Percentiles rank a stretch among this genome's conserved stretches.
Conservation (phyloP, 2,113 vertebrate genomes). For the Spheniscus mendiculus region DNA sequence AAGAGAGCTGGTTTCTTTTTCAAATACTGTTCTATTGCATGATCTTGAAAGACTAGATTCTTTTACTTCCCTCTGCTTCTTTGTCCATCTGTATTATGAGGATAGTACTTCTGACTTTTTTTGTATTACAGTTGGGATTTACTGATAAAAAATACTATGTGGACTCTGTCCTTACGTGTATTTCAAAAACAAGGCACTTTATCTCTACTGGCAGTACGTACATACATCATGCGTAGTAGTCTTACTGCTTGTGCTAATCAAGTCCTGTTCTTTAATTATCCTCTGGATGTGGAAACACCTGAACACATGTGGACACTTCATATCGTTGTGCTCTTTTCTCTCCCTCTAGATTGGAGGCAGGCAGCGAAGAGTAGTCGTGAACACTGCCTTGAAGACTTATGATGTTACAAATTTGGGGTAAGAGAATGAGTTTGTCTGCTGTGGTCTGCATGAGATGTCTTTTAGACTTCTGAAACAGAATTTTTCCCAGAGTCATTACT, state of each 20-base stretch:
- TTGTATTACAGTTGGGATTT: not conserved
- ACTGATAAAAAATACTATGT: not conserved
- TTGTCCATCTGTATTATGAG: not conserved
- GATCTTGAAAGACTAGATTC: not conserved
- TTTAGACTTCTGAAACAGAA: not conserved
- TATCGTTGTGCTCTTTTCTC: not conserved
- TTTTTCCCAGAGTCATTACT: not conserved
- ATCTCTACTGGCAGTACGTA: not conserved
- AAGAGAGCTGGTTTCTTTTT: not conserved
- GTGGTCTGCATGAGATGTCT: not conserved
- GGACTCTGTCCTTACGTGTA: not conserved
- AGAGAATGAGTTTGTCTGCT: not conserved
- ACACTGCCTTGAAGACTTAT: not conserved
- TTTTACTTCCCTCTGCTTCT: not conserved
- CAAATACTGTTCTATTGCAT: not conserved
- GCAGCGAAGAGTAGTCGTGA: not conserved
- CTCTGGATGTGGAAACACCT: not conserved
- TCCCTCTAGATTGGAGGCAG: not conserved
- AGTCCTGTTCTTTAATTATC: not conserved
- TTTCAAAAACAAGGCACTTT: not conserved
- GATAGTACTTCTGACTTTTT: not conserved
- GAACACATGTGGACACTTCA: accelerated
- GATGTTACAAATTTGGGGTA: not conserved
- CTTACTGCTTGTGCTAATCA: not conserved
- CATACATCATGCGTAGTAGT: not conserved